phyloP scores from a whole-genome alignment of 2,113 vertebrate genomes.

The Tyto alba region DNA sequence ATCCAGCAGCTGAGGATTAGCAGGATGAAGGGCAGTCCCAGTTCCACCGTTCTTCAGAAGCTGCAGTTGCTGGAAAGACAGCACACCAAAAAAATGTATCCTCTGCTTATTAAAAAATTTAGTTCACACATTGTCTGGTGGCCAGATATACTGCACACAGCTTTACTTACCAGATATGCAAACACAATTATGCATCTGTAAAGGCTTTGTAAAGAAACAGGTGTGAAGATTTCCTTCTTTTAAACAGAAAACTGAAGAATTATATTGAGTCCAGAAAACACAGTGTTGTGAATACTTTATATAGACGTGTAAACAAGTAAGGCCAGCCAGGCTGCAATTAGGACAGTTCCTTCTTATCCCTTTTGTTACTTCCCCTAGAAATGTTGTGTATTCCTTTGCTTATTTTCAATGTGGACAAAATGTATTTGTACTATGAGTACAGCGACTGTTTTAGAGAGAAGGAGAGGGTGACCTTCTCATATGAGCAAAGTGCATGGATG shows the following conservation, averaged over 20 bases:
- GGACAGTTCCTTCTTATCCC: neutral
- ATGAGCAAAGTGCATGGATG: neutral
- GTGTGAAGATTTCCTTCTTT: neutral
- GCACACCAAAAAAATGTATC: neutral
- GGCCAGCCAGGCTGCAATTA: neutral
- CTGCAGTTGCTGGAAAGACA: neutral
- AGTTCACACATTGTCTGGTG: neutral
- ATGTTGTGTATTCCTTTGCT: neutral
- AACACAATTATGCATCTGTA: neutral
- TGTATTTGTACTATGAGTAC: neutral
- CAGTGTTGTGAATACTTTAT: neutral
- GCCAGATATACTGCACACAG: neutral
- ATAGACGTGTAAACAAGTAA: neutral
- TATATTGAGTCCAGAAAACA: neutral
- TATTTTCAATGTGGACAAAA: neutral
- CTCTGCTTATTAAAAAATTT: neutral
- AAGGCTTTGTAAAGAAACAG: neutral
- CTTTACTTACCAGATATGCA: neutral
- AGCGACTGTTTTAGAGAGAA: neutral
- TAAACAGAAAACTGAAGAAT: neutral
- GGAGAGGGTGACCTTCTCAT: neutral
- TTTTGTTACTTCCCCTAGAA: neutral
- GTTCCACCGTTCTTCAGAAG: neutral
- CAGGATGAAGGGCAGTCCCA: neutral
- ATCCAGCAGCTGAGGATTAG: slow-evolving; percentile 33